A percentile compares a stretch with the other conserved stretches of the same genome.
Evolutionary conservation across 2,113 vertebrate genomes (phyloP).

Genomic region (Pseudopodoces humilis): DNA sequence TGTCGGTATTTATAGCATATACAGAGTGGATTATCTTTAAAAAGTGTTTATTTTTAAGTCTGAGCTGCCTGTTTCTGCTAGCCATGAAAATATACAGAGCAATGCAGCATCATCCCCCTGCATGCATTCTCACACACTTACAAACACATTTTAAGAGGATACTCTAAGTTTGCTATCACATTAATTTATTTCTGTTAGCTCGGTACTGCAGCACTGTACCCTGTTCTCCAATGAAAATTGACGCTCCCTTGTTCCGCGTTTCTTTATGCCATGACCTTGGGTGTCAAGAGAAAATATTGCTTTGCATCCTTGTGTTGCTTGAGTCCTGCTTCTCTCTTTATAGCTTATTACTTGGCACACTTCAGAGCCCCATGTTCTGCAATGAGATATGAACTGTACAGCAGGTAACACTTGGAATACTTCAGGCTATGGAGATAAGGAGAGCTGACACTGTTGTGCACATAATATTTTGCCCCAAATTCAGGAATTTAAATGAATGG

Average conservation of each 20-base stretch:
- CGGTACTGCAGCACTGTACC: conserved; percentile 29
- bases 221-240: conserved; percentile 67
- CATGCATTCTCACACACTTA: neutral
- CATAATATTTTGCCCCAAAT: conserved; percentile 29
- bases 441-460: neutral
- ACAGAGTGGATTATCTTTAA: conserved; percentile 7
- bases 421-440: conserved; percentile 33
- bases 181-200: conserved; percentile 69
- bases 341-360: conserved; percentile 61
- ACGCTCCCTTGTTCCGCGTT: conserved; percentile 38
- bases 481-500: conserved; percentile 3
- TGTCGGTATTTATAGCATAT: conserved; percentile 27
- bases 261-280: conserved; percentile 69
- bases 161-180: conserved; percentile 30
- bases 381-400: conserved; percentile 39
- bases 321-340: conserved; percentile 66
- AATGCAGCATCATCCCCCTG: neutral
- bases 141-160: conserved; percentile 50
- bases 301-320: conserved; percentile 59
- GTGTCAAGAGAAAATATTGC: conserved; percentile 76
- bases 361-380: conserved; percentile 16
- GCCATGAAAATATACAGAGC: neutral
- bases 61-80: neutral
- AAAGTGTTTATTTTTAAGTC: conserved; percentile 22
- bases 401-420: conserved; percentile 1